phyloP scores from a whole-genome alignment of 2,113 vertebrate species.

The Myocastor coypus region DNA sequence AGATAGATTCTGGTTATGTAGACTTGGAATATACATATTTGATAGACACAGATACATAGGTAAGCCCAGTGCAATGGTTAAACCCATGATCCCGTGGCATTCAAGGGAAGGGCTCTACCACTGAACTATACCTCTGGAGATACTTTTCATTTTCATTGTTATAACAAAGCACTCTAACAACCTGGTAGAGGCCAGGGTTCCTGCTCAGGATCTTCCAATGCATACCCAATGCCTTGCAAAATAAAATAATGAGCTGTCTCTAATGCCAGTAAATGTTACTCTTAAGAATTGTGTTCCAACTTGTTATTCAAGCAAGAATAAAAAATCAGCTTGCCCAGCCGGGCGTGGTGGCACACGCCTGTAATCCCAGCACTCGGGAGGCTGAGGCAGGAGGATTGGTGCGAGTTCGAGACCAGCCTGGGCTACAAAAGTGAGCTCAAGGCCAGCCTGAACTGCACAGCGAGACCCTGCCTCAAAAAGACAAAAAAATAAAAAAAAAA shows the following conservation, averaged over 20 bases:
- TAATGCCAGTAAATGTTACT: neutral
- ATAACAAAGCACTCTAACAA: neutral
- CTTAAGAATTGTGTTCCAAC: neutral
- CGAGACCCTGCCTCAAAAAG: too few species aligned
- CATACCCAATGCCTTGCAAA: neutral
- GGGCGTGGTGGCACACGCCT: too few species aligned
- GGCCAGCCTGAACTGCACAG: too few species aligned
- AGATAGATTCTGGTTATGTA: neutral
- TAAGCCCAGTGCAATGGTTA: neutral
- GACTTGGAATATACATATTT: neutral
- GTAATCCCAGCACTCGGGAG: too few species aligned
- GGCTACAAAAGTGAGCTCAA: too few species aligned
- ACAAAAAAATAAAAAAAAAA: too few species aligned
- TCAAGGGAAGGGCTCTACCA: neutral
- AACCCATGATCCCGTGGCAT: neutral
- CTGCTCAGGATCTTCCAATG: neutral
- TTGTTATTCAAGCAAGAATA: neutral
- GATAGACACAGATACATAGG: neutral
- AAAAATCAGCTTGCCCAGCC: neutral
- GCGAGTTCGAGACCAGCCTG: too few species aligned
- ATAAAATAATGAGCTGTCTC: neutral
- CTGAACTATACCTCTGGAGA: neutral
- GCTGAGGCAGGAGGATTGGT: too few species aligned
- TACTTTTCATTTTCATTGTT: neutral
- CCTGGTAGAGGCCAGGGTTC: neutral